Percentiles rank a stretch among this genome's conserved stretches.
These are phyloP conservation scores for Xenops minutus DNA, from an alignment of 2,797 vertebrate species.

Conservation along the genomic window DNA sequence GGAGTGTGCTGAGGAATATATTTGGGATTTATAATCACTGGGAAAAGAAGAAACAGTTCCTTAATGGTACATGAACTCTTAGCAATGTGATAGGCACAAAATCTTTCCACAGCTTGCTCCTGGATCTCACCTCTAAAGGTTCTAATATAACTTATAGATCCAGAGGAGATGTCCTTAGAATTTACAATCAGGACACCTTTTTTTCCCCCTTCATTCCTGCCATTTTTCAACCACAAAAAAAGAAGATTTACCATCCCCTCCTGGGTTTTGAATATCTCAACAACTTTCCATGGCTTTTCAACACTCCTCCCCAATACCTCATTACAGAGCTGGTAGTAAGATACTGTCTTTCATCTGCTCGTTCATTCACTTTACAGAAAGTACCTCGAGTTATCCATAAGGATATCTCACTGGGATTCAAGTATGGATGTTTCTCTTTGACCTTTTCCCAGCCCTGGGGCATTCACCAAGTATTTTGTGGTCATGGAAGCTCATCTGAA, in stretches of 20 bases:
- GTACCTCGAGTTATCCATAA: neutral
- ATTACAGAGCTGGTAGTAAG: constrained; percentile 30
- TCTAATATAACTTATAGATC: neutral
- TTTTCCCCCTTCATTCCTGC: neutral
- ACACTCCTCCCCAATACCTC: constrained; percentile 39
- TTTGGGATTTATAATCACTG: neutral
- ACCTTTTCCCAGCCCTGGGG: neutral
- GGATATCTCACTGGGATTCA: constrained; percentile 9
- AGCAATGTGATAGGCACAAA: neutral
- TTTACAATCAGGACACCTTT: neutral
- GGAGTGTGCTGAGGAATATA: neutral
- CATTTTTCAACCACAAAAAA: neutral
- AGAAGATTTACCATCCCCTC: neutral
- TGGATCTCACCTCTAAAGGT: neutral
- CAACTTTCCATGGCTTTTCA: constrained; percentile 18
- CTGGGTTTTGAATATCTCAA: constrained; percentile 37
- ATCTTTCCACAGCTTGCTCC: neutral
- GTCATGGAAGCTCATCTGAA: neutral
- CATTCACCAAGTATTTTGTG: neutral
- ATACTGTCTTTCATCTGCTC: constrained; percentile 45
- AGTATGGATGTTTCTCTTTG: neutral
- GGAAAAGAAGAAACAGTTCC: neutral
- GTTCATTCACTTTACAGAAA: neutral
- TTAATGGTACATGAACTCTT: neutral
- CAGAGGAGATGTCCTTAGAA: neutral